Evolutionary conservation across 2,113 vertebrate genomes (phyloP).

Genomic region (Psettodes erumei): DNA sequence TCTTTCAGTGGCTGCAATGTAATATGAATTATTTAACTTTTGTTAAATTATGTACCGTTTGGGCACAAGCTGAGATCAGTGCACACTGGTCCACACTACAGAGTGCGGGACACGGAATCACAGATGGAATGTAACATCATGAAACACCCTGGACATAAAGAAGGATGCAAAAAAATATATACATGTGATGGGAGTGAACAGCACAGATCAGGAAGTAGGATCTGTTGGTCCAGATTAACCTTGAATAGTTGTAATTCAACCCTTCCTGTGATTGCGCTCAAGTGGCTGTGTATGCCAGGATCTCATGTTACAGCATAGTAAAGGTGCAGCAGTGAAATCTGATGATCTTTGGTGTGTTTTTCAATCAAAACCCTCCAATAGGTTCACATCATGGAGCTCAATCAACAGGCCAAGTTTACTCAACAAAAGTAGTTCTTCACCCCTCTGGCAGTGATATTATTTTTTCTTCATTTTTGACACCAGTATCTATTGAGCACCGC

Average conservation of each 20-base stretch:
- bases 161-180: conserved; percentile 36
- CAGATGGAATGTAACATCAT: conserved; percentile 45
- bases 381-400: conserved; percentile 4
- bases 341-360: conserved; percentile 25
- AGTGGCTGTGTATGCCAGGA: conserved; percentile 10
- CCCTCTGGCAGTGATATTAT: conserved; percentile 8
- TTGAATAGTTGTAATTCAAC: conserved; percentile 52
- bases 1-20: conserved; percentile 62
- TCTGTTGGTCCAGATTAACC: conserved; percentile 53
- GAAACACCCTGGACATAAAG: conserved; percentile 51
- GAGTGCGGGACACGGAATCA: conserved; percentile 37
- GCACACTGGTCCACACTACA: conserved; percentile 40
- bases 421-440: conserved; percentile 18
- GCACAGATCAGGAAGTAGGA: conserved; percentile 41
- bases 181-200: conserved; percentile 35
- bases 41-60: conserved; percentile 75
- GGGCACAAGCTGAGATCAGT: conserved; percentile 67
- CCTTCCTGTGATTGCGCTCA: conserved; percentile 31
- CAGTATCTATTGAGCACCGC: conserved; percentile 49
- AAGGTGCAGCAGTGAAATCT: not conserved
- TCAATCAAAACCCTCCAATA: not conserved
- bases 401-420: conserved; percentile 12
- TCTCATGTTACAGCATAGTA: not conserved
- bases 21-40: conserved; percentile 77
- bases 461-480: conserved; percentile 33